phyloP scores from a whole-genome alignment of 2,888 invertebrate species.

The Buathra laborator region DNA sequence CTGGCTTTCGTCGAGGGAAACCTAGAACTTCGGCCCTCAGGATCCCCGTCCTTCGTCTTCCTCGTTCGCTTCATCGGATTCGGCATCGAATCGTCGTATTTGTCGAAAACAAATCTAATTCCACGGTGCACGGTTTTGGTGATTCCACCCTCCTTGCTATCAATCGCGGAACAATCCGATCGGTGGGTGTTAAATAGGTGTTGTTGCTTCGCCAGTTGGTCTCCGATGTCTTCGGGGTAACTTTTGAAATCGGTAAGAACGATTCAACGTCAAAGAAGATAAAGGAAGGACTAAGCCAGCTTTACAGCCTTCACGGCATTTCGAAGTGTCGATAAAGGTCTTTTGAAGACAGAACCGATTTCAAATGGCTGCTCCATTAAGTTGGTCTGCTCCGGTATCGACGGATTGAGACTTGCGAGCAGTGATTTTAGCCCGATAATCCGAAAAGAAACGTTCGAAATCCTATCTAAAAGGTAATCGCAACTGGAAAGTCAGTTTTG shows the following conservation, averaged over 20 bases:
- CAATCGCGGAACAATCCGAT: slow-evolving; percentile 18
- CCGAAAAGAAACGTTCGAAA: background rate
- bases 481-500: background rate
- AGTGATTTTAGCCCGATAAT: background rate
- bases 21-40: slow-evolving; percentile 66
- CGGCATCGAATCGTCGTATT: slow-evolving; percentile 36
- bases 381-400: background rate
- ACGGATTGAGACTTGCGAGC: background rate
- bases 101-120: slow-evolving; percentile 73
- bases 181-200: slow-evolving; percentile 25
- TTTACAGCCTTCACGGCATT: background rate
- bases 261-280: background rate
- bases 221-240: background rate
- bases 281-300: background rate
- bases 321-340: background rate
- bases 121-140: background rate
- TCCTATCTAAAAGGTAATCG: background rate
- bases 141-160: background rate
- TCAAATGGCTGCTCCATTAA: background rate
- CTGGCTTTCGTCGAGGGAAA: slow-evolving; percentile 68
- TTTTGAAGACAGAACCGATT: background rate
- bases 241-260: background rate
- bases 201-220: slow-evolving; percentile 42
- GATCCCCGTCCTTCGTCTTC: slow-evolving; percentile 56
- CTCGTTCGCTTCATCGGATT: slow-evolving; percentile 54